phyloP scores from a whole-genome alignment of 1,140 invertebrate species.

The Diabrotica virgifera region DNA sequence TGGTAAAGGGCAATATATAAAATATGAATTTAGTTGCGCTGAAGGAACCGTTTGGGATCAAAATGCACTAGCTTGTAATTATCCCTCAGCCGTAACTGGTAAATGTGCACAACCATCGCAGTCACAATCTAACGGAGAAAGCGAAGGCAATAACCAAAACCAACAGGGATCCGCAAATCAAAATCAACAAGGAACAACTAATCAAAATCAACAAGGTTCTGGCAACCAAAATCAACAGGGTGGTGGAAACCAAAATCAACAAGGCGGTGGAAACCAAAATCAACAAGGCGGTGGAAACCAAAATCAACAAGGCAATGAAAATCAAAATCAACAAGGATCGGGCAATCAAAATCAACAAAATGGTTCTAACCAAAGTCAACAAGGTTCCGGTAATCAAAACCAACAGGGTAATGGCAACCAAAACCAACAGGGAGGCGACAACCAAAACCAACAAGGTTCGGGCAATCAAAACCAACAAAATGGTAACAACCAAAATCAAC shows the following conservation, averaged over 20 bases:
- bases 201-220: slow-evolving; percentile 15
- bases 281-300: slow-evolving; percentile 6
- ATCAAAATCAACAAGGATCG: slow-evolving; percentile 28
- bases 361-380: slow-evolving; percentile 20
- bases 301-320: background rate
- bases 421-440: slow-evolving; percentile 18
- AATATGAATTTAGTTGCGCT: slow-evolving; percentile 62
- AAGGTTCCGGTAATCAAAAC: slow-evolving; percentile 11
- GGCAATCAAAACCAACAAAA: slow-evolving; percentile 18
- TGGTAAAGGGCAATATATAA: slow-evolving; percentile 51
- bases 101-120: slow-evolving; percentile 30
- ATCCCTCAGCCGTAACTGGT: slow-evolving; percentile 47
- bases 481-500: slow-evolving; percentile 18
- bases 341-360: slow-evolving; percentile 27
- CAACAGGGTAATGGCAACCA: slow-evolving; percentile 9
- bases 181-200: slow-evolving; percentile 1
- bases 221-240: slow-evolving; percentile 21
- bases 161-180: background rate
- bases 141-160: background rate
- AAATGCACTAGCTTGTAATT: slow-evolving; percentile 51
- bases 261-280: slow-evolving; percentile 13
- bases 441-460: slow-evolving; percentile 18
- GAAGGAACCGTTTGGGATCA: slow-evolving; percentile 55
- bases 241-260: slow-evolving; percentile 4
- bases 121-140: too few relatives aligned